Base-by-base conservation (phyloP, 2,113 vertebrate species). In the Recurvirostra avosetta region DNA sequence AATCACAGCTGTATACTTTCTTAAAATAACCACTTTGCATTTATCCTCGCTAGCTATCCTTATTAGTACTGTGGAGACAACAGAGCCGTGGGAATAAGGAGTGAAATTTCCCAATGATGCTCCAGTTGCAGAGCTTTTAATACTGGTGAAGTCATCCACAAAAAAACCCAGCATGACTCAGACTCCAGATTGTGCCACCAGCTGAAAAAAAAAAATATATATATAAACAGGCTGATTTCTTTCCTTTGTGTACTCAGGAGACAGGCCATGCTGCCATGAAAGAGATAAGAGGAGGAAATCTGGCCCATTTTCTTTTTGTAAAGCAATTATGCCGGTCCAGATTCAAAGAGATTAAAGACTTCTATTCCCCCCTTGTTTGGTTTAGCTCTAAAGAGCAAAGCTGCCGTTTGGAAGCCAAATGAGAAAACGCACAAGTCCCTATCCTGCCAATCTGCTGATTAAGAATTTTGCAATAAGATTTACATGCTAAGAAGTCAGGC, bases 251-350 rank as follows among this genome's bases (percentile, higher is more conserved):
- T n/a, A 55, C 34, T 68, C 79, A 53, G 86, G 27, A 94, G 65
- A 38, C 78, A 94, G 72, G 23, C 50, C 52, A 26, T 26, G 61
- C 61, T 94, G 68, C 49, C 2, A 2, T 67, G 47, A 92, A 91
- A 92, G 73, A 94, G 92, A 84, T 81, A 93, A 92, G 75, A 92
- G 41, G 26, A 58, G 61, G 61, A 94, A 92, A 94, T 87, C 73
- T 94, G 86, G 66, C 52, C 56, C 27, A n/a, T 88, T 92, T 94
- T 78, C 41, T 47, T 82, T 84, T 45, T 75, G 73, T 90, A 75
- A 94, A 96, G 82, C 77, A 88, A 82, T 95, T 94, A 77, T 49
- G 45, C 65, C 80, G 59, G 91, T 94, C 75, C 86, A 95, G 90
- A 92, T 83, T 89, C 66, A 93, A 75, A 92, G 59, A 90, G 55